Percentiles rank a stretch among this genome's conserved stretches.
Evolutionary conservation across 2,888 invertebrate genomes (phyloP).

Genomic region (Eurytoma adleriae): DNA sequence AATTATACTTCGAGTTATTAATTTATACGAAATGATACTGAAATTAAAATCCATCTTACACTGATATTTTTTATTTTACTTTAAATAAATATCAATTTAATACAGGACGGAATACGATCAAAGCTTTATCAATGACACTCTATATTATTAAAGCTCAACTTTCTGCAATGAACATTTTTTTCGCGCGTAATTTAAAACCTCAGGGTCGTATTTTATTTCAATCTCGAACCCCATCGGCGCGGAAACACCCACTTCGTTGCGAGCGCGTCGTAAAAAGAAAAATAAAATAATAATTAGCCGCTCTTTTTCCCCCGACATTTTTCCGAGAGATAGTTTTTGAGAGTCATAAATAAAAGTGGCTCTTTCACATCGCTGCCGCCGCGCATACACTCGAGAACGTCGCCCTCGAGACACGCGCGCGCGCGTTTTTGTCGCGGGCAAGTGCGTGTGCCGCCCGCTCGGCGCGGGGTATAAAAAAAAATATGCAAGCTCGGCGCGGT

Average conservation of each 20-base stretch:
- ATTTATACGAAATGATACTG: too few species aligned
- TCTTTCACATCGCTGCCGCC: background rate
- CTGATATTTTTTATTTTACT: too few species aligned
- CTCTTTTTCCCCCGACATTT: conserved; percentile 4
- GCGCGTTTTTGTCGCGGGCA: conserved; percentile 14
- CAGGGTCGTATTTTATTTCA: background rate
- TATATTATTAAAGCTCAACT: too few species aligned
- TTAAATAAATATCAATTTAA: background rate
- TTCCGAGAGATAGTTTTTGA: conserved; percentile 37
- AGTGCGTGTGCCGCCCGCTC: conserved; percentile 10
- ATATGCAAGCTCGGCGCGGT: conserved; percentile 15
- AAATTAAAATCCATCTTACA: too few species aligned
- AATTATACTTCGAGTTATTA: too few species aligned
- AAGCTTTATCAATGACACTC: background rate
- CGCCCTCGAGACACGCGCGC: conserved; percentile 29
- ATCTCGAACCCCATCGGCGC: background rate
- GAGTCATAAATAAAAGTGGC: conserved; percentile 47
- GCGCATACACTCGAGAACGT: background rate
- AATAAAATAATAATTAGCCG: conserved; percentile 17
- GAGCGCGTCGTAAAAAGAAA: background rate
- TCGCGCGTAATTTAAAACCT: background rate
- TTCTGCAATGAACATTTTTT: background rate
- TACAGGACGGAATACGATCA: background rate
- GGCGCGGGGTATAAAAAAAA: background rate
- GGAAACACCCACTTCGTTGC: background rate